These are phyloP conservation scores for Lagocephalus sceleratus DNA, from an alignment of 2,797 vertebrate species.

Conservation along the genomic window DNA sequence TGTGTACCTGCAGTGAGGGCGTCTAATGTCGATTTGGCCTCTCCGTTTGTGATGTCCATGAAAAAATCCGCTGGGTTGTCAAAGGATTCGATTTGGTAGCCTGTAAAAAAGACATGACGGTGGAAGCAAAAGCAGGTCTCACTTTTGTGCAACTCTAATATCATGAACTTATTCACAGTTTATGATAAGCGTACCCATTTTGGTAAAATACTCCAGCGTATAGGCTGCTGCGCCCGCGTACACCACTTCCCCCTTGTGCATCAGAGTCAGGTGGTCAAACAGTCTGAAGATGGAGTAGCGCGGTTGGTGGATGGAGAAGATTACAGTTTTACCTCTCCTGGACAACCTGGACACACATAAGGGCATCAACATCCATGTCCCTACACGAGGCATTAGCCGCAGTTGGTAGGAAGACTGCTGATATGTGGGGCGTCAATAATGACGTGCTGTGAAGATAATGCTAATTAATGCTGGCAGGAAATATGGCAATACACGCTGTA, in stretches of 20 bases:
- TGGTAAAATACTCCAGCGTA: constrained; percentile 71
- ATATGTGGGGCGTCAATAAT: background rate
- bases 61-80: constrained; percentile 81
- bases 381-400: background rate
- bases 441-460: background rate
- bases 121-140: background rate
- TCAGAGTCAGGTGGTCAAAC: constrained; percentile 77
- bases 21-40: constrained; percentile 32
- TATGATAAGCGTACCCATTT: constrained; percentile 55
- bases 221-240: constrained; percentile 61
- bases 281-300: constrained; percentile 79
- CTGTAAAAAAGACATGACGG: constrained; percentile 43
- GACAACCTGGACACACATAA: constrained; percentile 64
- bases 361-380: background rate
- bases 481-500: background rate
- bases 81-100: constrained; percentile 73
- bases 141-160: no score
- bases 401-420: background rate
- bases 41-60: constrained; percentile 78
- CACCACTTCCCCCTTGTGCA: constrained; percentile 77
- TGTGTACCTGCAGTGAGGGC: constrained; percentile 40
- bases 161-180: background rate
- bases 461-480: constrained; percentile 10
- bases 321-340: constrained; percentile 73
- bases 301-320: constrained; percentile 83